phyloP scores from a whole-genome alignment of 2,797 vertebrate species.

The Lerista edwardsae region DNA sequence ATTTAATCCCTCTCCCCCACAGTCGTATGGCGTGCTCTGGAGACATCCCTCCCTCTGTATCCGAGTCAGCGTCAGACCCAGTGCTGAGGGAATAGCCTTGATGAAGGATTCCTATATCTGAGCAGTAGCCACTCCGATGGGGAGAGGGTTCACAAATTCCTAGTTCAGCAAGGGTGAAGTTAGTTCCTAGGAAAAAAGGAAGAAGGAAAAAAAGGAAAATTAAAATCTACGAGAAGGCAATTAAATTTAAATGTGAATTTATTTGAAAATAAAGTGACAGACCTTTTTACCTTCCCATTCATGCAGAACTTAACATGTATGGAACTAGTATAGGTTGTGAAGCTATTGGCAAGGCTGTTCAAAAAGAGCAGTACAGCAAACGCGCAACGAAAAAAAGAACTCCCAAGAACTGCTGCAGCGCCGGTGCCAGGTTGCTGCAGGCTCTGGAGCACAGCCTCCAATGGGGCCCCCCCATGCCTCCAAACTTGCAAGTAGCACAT shows the following conservation, averaged over 20 bases:
- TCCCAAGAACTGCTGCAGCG: not conserved
- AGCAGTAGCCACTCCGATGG: constrained; percentile 87
- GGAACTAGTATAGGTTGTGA: not conserved
- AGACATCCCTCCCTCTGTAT: constrained; percentile 90
- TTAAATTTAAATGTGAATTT: not conserved
- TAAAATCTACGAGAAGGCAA: not conserved
- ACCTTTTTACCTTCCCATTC: not conserved
- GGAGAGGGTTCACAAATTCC: constrained; percentile 90
- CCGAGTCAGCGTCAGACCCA: constrained; percentile 88
- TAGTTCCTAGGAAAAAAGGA: constrained; percentile 75
- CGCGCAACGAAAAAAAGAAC: not conserved
- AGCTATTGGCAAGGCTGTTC: not conserved
- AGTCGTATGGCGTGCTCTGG: constrained; percentile 91
- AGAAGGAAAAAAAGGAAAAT: not conserved
- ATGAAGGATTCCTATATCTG: constrained; percentile 91
- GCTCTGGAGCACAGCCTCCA: not conserved
- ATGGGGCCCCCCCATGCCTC: too few species aligned
- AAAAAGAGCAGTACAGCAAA: not conserved
- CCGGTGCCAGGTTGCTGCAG: not conserved
- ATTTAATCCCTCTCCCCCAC: constrained; percentile 90
- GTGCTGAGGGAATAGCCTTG: constrained; percentile 90
- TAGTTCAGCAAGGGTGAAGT: constrained; percentile 93
- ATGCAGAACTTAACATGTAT: not conserved
- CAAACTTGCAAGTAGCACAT: too few species aligned
- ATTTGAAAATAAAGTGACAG: constrained; percentile 27